Evolutionary conservation across 2,113 vertebrate species (phyloP).

Genomic region (Paratilapia polleni): DNA sequence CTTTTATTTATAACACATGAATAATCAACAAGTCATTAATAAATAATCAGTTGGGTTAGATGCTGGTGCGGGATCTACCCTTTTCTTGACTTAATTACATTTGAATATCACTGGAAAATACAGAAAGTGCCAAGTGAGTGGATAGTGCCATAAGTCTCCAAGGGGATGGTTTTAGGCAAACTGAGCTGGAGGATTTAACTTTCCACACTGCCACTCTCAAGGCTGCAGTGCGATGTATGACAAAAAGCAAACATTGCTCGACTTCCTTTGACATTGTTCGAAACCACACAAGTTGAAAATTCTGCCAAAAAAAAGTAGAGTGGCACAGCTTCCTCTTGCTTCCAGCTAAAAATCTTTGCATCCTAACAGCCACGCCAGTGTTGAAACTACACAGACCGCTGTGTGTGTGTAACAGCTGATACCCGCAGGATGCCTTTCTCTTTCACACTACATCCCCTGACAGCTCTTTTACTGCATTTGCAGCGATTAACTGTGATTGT

Average conservation of each 20-base stretch:
- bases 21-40: neutral
- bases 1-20: neutral
- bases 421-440: neutral
- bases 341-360: neutral
- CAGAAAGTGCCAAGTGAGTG: neutral
- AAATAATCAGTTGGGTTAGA: neutral
- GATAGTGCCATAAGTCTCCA: neutral
- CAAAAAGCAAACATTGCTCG: neutral
- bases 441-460: neutral
- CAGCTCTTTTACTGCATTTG: constrained; percentile 15
- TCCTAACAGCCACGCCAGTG: neutral
- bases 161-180: neutral
- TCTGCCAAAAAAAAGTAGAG: neutral
- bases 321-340: neutral
- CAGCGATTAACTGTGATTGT: neutral
- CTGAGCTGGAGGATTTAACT: neutral
- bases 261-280: neutral
- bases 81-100: neutral
- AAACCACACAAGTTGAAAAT: neutral
- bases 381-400: constrained; percentile 5
- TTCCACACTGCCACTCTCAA: neutral
- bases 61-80: neutral
- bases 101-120: neutral
- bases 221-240: neutral
- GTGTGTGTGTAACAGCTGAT: neutral